Evolutionary conservation across 2,888 invertebrate genomes (phyloP), one percentile per base, ranked within the genome.

Genomic region (Julus scandinavius): DNA sequence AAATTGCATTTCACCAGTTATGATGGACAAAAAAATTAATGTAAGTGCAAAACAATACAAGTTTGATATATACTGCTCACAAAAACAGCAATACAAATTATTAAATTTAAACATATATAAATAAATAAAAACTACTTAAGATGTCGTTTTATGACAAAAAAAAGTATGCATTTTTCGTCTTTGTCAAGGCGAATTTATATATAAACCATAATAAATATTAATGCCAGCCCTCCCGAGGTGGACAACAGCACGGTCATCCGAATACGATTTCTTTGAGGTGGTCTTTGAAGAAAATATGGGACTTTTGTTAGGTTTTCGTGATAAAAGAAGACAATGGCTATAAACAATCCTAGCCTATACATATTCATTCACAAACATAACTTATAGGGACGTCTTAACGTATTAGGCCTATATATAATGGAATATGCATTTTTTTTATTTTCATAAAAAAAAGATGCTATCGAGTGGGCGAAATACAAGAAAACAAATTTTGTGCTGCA

Each of bases 321-420:
- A 80, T 80, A 80, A 80, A 80, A 40, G 80, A 80, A 80, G 80
- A 80, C 80, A 80, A 80, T 80, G 80, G 80, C 38, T 15, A 40
- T 80, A 80, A 80, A 80, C 38, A 80, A 80, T 80, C 80, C 80
- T 13, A 15, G 80, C 38, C 80, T 80, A 80, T 80, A 80, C 80
- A 80, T 80, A 80, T 80, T 80, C 80, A 80, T 80, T 80, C 80
- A 80, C 13, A 80, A 80, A 38, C 80, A 38, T 80, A 80, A 80
- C 80, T 80, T 40, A 45, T 45, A 80, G 38, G 38, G 15, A 80
- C 29, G 80, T 80, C 29, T 80, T 80, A 80, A 38, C 80, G 29
- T 38, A 80, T 80, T 38, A 40, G 80, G 80, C 80, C 15, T 80
- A 29, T 15, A 45, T 45, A 45, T 45, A 45, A 45, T 45, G 80